Base-by-base conservation (phyloP, 2,797 vertebrate genomes). In the Esox lucius region DNA sequence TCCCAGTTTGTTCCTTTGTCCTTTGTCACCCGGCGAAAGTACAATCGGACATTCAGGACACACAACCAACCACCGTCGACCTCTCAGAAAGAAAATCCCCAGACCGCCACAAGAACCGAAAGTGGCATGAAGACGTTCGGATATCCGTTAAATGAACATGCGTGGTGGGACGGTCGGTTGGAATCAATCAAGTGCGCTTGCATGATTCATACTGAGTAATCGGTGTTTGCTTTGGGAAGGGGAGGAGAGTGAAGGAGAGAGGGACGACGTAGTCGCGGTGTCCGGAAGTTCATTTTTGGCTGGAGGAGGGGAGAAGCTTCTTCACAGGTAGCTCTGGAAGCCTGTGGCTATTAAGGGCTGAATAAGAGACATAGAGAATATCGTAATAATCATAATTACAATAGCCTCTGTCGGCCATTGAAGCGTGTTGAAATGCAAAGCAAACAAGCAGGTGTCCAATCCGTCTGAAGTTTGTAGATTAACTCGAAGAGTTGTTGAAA, bases 1-100 rank as follows among this genome's bases (percentile, higher is more conserved):
- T 28, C 15, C 42, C 46, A 13, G 15, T 49, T 59, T 51, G 24
- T 49, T 61, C 70, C 70, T 71, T 71, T 71, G 70, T 71, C 70
- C 56, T n/a, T 31, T 8, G 28, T 22, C 70, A 22, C 70, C 17
- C 70, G 28, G 9, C 22, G n/a, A 59, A 35, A 33, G 69, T 53
- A 28, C 69, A 15, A 48, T 71, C n/a, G 26, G 69, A 39, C n/a
- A 51, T 22, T 33, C 19, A 19, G 7, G 35, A 31, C 9, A 51
- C n/a, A 31, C 15, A 22, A 17, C 13, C 16, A 59, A n/a, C 17
- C 70, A 71, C 48, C 26, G 16, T 48, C 68, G 42, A 17, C 68
- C 22, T 19, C 26, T 28, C 48, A 19, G 67, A 26, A 7, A 39
- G 3, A 39, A 39, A 46, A 53, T 33, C 13, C 65, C 16, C 17